Conservation (phyloP, 2,888 invertebrate genomes). For the Synanthedon myopaeformis region DNA sequence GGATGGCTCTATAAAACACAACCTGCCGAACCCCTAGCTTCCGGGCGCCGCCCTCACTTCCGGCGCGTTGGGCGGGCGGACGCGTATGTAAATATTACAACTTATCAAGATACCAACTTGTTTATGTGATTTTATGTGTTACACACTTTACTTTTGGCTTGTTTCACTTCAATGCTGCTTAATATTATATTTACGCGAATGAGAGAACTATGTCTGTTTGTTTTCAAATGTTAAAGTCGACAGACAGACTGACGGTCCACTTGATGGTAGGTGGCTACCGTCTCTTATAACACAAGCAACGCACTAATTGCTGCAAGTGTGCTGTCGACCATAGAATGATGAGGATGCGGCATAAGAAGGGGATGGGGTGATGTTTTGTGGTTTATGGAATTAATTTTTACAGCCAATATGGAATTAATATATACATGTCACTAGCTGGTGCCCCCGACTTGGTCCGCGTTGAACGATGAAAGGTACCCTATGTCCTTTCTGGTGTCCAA, state of each 20-base stretch:
- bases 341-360: too few relatives aligned
- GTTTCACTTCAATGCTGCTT: neutral
- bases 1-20: slow-evolving; percentile 9
- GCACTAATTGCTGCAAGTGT: neutral
- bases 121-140: slow-evolving; percentile 20
- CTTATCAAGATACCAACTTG: slow-evolving; percentile 11
- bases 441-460: too few relatives aligned
- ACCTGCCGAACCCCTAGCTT: slow-evolving; percentile 14
- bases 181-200: neutral
- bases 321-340: neutral
- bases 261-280: too few relatives aligned
- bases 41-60: slow-evolving; percentile 15
- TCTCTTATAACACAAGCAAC: too few relatives aligned
- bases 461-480: too few relatives aligned
- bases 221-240: too few relatives aligned
- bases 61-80: slow-evolving; percentile 5
- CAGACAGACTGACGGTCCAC: too few relatives aligned
- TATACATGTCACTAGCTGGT: too few relatives aligned
- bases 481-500: too few relatives aligned
- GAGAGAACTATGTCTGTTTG: neutral
- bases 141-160: neutral
- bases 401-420: too few relatives aligned
- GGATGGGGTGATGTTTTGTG: neutral
- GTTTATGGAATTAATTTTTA: too few relatives aligned
- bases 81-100: slow-evolving; percentile 15